Base-by-base conservation (phyloP, 2,888 invertebrate genomes). In the Drosophila quinaria region DNA sequence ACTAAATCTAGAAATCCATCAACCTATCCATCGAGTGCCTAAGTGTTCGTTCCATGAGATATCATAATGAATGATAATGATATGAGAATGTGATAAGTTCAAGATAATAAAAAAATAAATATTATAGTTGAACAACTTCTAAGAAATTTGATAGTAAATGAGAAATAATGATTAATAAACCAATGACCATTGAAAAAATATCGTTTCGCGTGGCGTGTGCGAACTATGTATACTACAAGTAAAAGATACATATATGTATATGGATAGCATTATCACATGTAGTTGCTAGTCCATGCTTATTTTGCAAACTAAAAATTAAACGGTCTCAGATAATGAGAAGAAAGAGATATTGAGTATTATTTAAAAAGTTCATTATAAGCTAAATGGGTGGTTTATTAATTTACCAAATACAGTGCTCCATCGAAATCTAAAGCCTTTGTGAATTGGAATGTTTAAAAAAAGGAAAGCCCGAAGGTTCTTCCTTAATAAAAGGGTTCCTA, bases 111-210 rank as follows among this genome's bases (percentile, higher is more conserved):
- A 37, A 37, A 47, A 25, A 46, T 35, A 47, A 25, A 25, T 17
- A 37, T 29, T 58, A 37, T 37, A 37, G 41, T 41, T 42, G 41
- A 67, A 41, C 51, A 63, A 73, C 58, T 59, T 10, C 54, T 13
- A n/a, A 63, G 39, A 62, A 52, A 39, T 67, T 35, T 25, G 37
- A 46, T 52, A 9, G 22, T 25, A 74, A 63, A 37, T 29, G 37
- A 65, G 50, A 51, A 70, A 31, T 29, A 50, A 66, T 39, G 61
- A 44, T 15, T 17, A 41, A 58, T 47, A 49, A 63, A 54, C 15
- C 25, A 54, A 54, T 35, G 47, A 74, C 15, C 58, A 51, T 37
- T 25, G 68, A 83, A 64, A 60, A 80, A 77, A 64, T 44, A 37
- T 61, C 65, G 15, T 15, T 17, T 29, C 29, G 29, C 29, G 8